These are phyloP conservation scores for Hormiphora californensis DNA, from an alignment of 37 sponge, comb jelly and placozoan species.

Conservation along the genomic window DNA sequence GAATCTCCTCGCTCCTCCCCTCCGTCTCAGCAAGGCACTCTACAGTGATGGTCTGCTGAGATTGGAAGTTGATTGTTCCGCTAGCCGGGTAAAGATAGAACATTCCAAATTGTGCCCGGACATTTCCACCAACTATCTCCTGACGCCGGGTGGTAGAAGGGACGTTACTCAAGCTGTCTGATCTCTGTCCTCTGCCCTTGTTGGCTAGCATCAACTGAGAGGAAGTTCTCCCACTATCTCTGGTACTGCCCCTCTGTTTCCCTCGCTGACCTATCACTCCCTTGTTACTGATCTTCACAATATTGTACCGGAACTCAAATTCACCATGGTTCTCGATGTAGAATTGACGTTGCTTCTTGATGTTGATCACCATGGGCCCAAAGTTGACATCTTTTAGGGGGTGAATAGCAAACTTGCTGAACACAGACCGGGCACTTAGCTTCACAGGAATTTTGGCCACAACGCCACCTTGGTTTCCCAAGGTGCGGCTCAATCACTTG, in stretches of 20 bases:
- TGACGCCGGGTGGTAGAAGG: conserved; percentile 58
- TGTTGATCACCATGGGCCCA: conserved; percentile 72
- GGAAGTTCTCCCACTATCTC: conserved; percentile 23
- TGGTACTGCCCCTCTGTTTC: conserved; percentile 38
- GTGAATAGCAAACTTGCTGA: conserved; percentile 65
- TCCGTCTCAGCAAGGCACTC: conserved; percentile 82
- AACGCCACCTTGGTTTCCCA: conserved; percentile 79
- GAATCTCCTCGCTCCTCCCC: conserved; percentile 71
- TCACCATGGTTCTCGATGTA: conserved; percentile 85
- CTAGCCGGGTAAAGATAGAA: conserved; percentile 80
- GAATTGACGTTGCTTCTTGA: conserved; percentile 63
- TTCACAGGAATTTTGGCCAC: conserved; percentile 91
- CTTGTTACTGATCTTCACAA: conserved; percentile 65
- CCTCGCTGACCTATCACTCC: conserved; percentile 31
- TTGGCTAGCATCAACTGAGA: conserved; percentile 34
- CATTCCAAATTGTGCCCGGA: conserved; percentile 72
- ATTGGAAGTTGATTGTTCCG: conserved; percentile 68
- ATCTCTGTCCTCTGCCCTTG: conserved; percentile 26
- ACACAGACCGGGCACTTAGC: conserved; percentile 62
- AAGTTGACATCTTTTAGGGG: conserved; percentile 88
- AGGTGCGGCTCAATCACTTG: conserved; percentile 84
- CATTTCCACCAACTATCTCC: conserved; percentile 66
- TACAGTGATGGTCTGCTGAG: conserved; percentile 67
- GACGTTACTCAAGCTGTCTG: conserved; percentile 49
- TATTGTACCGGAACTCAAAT: conserved; percentile 95